Conservation (phyloP, 2,797 vertebrate species). For the Eulemur mongoz region DNA sequence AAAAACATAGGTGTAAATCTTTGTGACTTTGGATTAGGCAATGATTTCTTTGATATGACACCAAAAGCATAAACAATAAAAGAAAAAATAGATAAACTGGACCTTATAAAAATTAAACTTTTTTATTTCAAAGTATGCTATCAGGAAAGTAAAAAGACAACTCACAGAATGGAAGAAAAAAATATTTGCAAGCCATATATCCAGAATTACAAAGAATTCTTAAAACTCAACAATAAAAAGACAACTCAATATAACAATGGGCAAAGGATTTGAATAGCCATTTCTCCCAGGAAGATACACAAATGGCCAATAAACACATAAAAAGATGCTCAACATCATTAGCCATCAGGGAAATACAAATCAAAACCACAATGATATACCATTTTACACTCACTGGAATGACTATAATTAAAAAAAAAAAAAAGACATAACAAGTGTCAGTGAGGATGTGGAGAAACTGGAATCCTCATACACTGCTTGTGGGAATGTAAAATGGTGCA, state of each 20-base stretch:
- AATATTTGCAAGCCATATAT: background rate
- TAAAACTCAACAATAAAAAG: background rate
- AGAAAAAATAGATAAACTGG: background rate
- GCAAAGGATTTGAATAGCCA: background rate
- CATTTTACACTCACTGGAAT: background rate
- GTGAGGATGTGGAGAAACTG: background rate
- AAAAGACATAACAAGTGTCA: too few relatives aligned
- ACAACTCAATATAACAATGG: background rate
- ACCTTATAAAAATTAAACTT: constrained; percentile 2
- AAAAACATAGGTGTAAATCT: background rate
- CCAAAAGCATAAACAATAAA: background rate
- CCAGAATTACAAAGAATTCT: background rate
- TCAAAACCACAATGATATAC: background rate
- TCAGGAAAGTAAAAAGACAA: background rate
- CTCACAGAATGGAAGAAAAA: background rate
- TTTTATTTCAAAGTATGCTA: background rate
- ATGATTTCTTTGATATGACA: background rate
- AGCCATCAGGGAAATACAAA: background rate
- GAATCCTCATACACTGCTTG: background rate
- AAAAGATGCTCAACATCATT: background rate
- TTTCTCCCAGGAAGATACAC: background rate
- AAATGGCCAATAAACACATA: background rate
- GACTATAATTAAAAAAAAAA: background rate
- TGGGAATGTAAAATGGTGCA: background rate
- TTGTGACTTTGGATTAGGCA: background rate